Evolutionary conservation across 64 coral and sea anemone genomes (phyloP).

Genomic region (Dendronephthya gigantea): DNA sequence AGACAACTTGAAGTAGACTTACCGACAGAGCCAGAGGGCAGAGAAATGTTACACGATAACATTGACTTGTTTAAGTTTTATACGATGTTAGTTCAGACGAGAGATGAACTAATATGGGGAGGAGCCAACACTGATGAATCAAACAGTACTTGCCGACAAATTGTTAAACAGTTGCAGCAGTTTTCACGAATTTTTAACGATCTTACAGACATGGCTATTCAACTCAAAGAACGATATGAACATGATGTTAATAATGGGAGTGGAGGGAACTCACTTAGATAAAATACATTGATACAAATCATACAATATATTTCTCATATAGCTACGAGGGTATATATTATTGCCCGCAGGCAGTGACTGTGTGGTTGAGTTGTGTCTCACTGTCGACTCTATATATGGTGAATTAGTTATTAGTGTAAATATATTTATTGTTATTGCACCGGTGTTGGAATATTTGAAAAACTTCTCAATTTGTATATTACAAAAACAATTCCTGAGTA

Average conservation of each 20-base stretch:
- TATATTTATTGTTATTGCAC: no score
- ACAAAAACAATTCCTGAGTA: no score
- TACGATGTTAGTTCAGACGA: neutral
- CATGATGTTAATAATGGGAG: neutral
- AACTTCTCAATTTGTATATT: no score
- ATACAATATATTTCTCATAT: no score
- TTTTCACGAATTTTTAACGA: neutral
- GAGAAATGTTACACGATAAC: neutral
- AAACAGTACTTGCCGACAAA: neutral
- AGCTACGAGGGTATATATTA: no score
- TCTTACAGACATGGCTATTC: neutral
- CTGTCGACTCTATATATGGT: no score
- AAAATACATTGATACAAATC: neutral
- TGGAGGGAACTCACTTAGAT: neutral
- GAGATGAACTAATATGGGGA: neutral
- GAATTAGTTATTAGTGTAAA: no score
- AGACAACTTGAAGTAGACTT: no score
- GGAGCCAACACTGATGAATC: neutral
- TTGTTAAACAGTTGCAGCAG: neutral
- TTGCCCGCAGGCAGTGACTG: no score
- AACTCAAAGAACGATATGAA: constrained; percentile 14
- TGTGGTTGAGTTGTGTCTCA: no score
- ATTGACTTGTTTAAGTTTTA: constrained; percentile 13
- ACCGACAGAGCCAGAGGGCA: neutral
- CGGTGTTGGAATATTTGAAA: no score